Evolutionary conservation across 92 coral and sea anemone genomes (phyloP), one percentile per base, ranked within the genome.

Genomic region (Muricea muricata): DNA sequence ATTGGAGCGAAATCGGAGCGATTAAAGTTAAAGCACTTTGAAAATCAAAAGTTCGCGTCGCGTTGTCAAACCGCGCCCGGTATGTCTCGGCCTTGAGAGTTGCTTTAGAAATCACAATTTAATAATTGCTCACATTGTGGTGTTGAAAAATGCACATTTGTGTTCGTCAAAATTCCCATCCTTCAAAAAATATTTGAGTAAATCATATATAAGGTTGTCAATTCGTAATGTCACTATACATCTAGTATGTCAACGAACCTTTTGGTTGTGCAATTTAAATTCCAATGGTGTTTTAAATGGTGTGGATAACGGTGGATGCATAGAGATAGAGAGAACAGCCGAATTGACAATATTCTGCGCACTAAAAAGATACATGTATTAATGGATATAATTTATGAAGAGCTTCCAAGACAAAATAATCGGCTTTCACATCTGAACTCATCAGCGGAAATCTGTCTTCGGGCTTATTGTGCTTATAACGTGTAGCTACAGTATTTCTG

Each of bases 251-350:
- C 25, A 1, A 75, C 92, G 37, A 52, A 93, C 97, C 90, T 74
- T 85, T 13, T 85, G 67, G 70, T 93, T 92, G 2, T 86, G 45
- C 55, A 95, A 71, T 31, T 80, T 75, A 80, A 95, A 72, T 2
- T 89, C 86, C 2, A 95, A 91, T 12, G 98, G 97, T 23, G 89
- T 77, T 48, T 83, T 73, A 70, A 95, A 93, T n/a, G 71, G 55
- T 61, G 84, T 79, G 41, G 83, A 73, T 24, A 84, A 42, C 30
- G 91, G 94, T 26, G 94, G 94, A 46, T 87, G 82, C 61, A 93
- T 84, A 21, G 94, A 93, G 12, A 95, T 87, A 3, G 98, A 95
- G 26, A 91, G 84, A 2, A 95, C 93, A 32, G 98, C 92, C 10
- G 97, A 85, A 85, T 91, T 92, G 58, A 93, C 87, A 54, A 78